A percentile compares a stretch with the other conserved stretches of the same genome.
phyloP scores from a whole-genome alignment of 2,797 vertebrate species.

The Parambassis ranga region DNA sequence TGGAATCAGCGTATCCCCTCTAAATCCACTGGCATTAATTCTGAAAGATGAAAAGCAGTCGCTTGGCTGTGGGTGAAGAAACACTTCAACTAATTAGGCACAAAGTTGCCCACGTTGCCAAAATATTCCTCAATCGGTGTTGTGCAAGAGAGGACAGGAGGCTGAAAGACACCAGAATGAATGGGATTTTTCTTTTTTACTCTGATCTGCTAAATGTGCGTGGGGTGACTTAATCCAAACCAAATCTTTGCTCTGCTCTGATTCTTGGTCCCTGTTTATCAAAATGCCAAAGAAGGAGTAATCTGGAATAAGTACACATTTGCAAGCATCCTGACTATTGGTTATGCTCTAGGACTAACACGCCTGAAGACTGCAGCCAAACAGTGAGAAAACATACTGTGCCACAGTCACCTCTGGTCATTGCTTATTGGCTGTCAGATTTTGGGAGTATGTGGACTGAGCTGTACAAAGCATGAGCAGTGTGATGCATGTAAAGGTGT shows the following conservation, averaged over 20 bases:
- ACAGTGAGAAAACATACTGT: too few relatives aligned
- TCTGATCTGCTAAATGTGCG: background rate
- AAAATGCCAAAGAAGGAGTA: background rate
- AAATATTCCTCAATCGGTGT: background rate
- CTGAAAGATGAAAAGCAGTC: slow-evolving; percentile 7
- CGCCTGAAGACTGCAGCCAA: too few relatives aligned
- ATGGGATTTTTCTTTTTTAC: background rate
- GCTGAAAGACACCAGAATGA: background rate
- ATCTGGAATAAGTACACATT: background rate
- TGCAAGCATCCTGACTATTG: background rate
- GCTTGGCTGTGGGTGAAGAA: slow-evolving; percentile 21
- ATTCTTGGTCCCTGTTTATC: background rate
- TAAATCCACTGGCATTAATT: slow-evolving; percentile 46
- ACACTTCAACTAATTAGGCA: slow-evolving; percentile 32
- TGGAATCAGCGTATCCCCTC: slow-evolving; percentile 16
- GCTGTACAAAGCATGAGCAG: too few relatives aligned
- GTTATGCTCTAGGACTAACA: too few relatives aligned
- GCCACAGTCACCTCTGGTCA: too few relatives aligned
- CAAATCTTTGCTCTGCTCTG: background rate
- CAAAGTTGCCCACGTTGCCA: slow-evolving; percentile 7
- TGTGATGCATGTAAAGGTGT: too few relatives aligned
- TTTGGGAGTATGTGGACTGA: too few relatives aligned
- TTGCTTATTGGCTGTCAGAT: too few relatives aligned
- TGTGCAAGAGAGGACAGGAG: background rate
- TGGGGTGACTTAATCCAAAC: background rate